phyloP scores from a whole-genome alignment of 1,140 invertebrate genomes.

The Leguminivora glycinivorella region DNA sequence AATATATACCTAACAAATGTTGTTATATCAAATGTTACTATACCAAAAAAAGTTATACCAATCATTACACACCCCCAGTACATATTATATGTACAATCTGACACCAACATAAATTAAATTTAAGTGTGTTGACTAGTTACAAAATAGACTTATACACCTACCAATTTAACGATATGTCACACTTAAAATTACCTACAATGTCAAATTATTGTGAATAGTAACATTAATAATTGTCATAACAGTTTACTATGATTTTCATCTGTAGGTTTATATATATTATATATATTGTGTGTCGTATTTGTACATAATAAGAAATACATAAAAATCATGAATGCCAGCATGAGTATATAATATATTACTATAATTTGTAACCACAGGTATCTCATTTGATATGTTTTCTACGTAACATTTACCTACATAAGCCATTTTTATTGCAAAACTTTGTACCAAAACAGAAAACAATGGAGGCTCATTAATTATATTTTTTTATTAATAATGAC shows the following conservation, averaged over 20 bases:
- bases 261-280: no score
- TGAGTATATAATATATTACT: not conserved
- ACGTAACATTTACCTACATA: slow-evolving; percentile 23
- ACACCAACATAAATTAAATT: not conserved
- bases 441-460: not conserved
- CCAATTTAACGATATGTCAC: not conserved
- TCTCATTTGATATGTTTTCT: slow-evolving; percentile 24
- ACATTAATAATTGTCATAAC: not conserved
- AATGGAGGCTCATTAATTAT: not conserved
- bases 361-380: not conserved
- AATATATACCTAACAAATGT: no score
- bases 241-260: no score
- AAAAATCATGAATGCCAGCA: no score
- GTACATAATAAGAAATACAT: no score
- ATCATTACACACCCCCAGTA: no score
- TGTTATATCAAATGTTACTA: no score
- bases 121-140: not conserved
- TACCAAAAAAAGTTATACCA: no score
- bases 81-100: no score
- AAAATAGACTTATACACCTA: not conserved
- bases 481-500: no score
- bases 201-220: not conserved
- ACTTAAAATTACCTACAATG: not conserved
- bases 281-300: no score
- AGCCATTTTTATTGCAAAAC: not conserved